A percentile compares a stretch with the other conserved stretches of the same genome.
phyloP scores from a whole-genome alignment of 2,888 invertebrate species.

The Pomacea canaliculata region DNA sequence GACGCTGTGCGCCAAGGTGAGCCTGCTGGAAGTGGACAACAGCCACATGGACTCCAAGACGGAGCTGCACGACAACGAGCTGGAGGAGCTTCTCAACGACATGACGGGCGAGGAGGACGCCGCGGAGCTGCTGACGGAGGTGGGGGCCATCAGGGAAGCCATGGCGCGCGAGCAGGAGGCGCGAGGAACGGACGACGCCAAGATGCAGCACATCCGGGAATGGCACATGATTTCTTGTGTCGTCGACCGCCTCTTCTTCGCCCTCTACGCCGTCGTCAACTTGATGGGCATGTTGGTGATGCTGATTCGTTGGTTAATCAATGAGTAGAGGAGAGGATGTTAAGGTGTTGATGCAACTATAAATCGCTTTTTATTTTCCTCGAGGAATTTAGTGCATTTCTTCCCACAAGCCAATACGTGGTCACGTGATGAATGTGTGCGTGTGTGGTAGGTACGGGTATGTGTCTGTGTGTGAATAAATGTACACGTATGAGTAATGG shows the following conservation, averaged over 20 bases:
- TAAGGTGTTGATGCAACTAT: not conserved
- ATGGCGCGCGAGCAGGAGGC: slow-evolving; percentile 19
- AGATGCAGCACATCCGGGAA: slow-evolving; percentile 54
- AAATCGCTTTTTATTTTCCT: not conserved
- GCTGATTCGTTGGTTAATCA: slow-evolving; percentile 38
- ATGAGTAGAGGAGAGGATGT: not conserved
- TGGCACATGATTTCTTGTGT: slow-evolving; percentile 65
- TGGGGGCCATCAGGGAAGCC: slow-evolving; percentile 34
- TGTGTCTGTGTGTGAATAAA: too few relatives aligned
- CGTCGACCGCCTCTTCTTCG: slow-evolving; percentile 63
- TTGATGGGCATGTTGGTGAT: slow-evolving; percentile 54
- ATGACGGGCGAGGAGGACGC: slow-evolving; percentile 8
- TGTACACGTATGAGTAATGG: too few relatives aligned
- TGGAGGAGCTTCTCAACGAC: slow-evolving; percentile 21
- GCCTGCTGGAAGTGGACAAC: slow-evolving; percentile 38
- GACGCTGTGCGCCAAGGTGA: slow-evolving; percentile 45
- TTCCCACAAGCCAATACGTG: too few relatives aligned
- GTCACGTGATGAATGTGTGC: too few relatives aligned
- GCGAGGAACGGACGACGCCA: slow-evolving; percentile 50
- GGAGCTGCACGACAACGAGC: slow-evolving; percentile 30
- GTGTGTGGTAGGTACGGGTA: too few relatives aligned
- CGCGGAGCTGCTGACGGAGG: slow-evolving; percentile 34
- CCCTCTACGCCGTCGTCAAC: slow-evolving; percentile 58
- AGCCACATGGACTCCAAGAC: slow-evolving; percentile 30
- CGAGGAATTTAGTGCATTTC: too few relatives aligned